These are phyloP conservation scores for Leptopterna dolabrata DNA, from an alignment of 2,888 invertebrate species.

Conservation along the genomic window DNA sequence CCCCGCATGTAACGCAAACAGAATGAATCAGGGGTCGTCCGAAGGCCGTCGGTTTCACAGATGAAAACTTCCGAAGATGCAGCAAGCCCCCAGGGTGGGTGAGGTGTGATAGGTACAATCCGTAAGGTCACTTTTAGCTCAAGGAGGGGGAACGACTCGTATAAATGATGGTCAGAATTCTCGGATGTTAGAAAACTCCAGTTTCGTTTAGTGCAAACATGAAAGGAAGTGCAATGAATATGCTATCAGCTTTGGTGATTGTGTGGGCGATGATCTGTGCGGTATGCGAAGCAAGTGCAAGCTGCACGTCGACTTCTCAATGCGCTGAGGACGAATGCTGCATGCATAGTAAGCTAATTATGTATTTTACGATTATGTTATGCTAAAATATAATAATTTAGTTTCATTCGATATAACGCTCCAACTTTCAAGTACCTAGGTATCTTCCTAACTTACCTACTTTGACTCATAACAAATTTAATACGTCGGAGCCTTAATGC, in stretches of 20 bases:
- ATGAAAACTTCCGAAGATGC: neutral
- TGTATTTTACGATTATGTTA: no score
- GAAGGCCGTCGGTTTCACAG: neutral
- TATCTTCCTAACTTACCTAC: no score
- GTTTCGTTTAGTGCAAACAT: neutral
- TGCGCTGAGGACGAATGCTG: constrained; percentile 26
- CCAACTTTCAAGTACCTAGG: no score
- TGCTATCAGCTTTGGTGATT: neutral
- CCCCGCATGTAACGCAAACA: neutral
- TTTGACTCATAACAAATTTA: no score
- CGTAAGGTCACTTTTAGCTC: neutral
- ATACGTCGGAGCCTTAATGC: no score
- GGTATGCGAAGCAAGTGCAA: neutral
- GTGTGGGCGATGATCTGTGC: neutral
- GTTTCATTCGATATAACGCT: no score
- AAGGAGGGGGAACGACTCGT: neutral
- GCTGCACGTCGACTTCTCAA: neutral
- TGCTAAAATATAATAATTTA: no score
- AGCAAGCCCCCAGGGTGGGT: neutral
- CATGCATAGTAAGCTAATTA: neutral
- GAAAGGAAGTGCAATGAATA: neutral
- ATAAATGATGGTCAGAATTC: neutral
- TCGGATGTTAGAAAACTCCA: neutral
- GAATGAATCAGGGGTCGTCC: neutral
- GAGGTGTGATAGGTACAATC: neutral